A percentile compares a stretch with the other conserved stretches of the same genome.
Evolutionary conservation across 2,888 invertebrate species (phyloP).

Genomic region (Lasioglossum marginatum): DNA sequence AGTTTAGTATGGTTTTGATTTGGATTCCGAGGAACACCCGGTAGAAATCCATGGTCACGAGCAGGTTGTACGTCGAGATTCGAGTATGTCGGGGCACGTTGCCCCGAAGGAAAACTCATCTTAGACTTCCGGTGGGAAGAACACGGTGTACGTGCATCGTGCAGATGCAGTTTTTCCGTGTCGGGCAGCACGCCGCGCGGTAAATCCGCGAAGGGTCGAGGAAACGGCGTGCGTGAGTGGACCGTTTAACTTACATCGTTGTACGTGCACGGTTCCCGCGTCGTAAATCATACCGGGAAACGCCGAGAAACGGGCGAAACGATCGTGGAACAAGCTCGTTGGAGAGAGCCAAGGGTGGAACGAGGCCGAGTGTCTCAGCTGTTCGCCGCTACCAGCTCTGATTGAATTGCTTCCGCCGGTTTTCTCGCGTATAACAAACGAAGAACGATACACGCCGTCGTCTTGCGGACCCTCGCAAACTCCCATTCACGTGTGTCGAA

Average conservation of each 20-base stretch:
- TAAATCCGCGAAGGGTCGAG: slow-evolving; percentile 45
- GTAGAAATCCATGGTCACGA: neutral
- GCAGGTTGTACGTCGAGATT: neutral
- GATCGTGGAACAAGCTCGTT: slow-evolving; percentile 23
- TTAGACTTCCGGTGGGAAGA: slow-evolving; percentile 3
- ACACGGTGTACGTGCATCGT: neutral
- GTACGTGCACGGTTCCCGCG: slow-evolving; percentile 39
- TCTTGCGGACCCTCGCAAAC: slow-evolving; percentile 23
- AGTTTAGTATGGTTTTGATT: neutral
- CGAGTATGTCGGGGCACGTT: neutral
- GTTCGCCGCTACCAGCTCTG: slow-evolving; percentile 78
- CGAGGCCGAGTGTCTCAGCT: slow-evolving; percentile 78
- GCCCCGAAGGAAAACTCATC: neutral
- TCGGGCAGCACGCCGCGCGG: slow-evolving; percentile 3
- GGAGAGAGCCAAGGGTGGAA: slow-evolving; percentile 45
- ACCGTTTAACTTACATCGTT: slow-evolving; percentile 64
- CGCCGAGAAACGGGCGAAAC: slow-evolving; percentile 46
- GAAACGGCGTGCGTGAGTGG: slow-evolving; percentile 51
- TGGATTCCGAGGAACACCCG: neutral
- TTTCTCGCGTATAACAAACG: slow-evolving; percentile 55
- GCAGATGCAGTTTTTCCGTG: slow-evolving; percentile 1
- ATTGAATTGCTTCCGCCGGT: slow-evolving; percentile 81
- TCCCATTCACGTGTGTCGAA: slow-evolving; percentile 27
- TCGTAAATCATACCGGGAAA: slow-evolving; percentile 65
- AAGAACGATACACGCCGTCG: slow-evolving; percentile 13